phyloP scores from a whole-genome alignment of 2,113 vertebrate species.

The Vulpes lagopus region DNA sequence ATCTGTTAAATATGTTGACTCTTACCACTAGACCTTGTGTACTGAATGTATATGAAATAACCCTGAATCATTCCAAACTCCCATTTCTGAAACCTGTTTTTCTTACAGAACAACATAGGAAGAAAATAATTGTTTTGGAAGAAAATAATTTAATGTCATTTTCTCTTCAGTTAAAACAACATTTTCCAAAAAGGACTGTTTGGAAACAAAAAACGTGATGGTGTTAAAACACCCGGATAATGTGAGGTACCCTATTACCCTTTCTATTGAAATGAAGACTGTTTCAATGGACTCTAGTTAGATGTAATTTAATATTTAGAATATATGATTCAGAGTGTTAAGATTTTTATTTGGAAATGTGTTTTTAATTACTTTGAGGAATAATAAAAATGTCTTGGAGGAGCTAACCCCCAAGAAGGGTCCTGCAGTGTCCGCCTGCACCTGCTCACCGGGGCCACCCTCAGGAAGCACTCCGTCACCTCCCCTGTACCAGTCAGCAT shows the following conservation, averaged over 20 bases:
- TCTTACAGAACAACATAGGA: background rate
- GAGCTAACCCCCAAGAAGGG: conserved; percentile 63
- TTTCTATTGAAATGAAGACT: background rate
- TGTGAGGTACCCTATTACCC: background rate
- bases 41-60: background rate
- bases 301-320: background rate
- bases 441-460: conserved; percentile 28
- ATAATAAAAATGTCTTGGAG: conserved; percentile 47
- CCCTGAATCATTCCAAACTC: background rate
- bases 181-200: background rate
- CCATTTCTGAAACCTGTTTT: background rate
- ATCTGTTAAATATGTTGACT: background rate
- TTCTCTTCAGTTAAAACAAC: background rate
- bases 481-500: conserved; percentile 59
- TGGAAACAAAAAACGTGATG: background rate
- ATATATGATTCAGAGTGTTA: conserved; percentile 23
- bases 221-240: background rate
- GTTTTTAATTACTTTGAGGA: conserved; percentile 53
- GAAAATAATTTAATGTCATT: background rate
- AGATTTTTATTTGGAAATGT: conserved; percentile 27
- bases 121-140: background rate
- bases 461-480: conserved; percentile 49
- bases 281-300: background rate
- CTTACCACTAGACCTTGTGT: background rate
- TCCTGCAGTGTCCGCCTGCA: conserved; percentile 23